Base-by-base conservation (phyloP, 2,888 invertebrate species). In the Hirtodrosophila cameraria region DNA sequence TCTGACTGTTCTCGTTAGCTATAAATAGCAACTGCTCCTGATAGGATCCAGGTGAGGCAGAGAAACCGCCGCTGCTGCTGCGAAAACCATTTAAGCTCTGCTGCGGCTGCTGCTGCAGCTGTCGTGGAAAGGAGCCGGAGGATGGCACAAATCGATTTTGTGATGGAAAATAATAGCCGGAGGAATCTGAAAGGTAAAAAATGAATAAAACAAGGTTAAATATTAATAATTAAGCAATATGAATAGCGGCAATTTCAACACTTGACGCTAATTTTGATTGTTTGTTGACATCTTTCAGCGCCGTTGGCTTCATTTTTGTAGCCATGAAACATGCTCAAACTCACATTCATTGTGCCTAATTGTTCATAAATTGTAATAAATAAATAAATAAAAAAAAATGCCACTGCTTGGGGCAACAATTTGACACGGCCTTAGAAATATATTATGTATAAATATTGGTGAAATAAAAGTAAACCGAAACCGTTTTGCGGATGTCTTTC, bases 81-180 rank as follows among this genome's bases (percentile, higher is more conserved):
- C 87, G 74, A 54, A 48, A 74, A 1, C 68, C 73, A 12, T 49
- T 66, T 13, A 82, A 41, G 1, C 65, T 28, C 12, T 61, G 67
- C 20, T 72, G 75, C n/a, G 61, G 16, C 38, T 71, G 68, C 42
- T 64, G 68, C 42, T 63, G 75, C 50, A 46, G 41, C 12, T 83
- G 87, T 15, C 82, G 86, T 1, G 82, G 89, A 63, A 86, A 90
- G 48, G 86, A 59, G 6, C 85, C 73, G 13, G 82, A 67, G 18
- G 90, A 90, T 86, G 91, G 90, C 82, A 91, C 89, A 80, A 91
- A 91, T 23, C 91, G 90, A 63, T 87, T 88, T 82, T 90, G 90
- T 49, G 81, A 75, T 33, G 89, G 84, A 50, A 89, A 90, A 62
- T 88, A 91, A 69, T 88, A 91, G 72, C 80, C 79, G 60, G 87